Evolutionary conservation across 2,113 vertebrate genomes (phyloP).

Genomic region (Hippocampus mohnikei): DNA sequence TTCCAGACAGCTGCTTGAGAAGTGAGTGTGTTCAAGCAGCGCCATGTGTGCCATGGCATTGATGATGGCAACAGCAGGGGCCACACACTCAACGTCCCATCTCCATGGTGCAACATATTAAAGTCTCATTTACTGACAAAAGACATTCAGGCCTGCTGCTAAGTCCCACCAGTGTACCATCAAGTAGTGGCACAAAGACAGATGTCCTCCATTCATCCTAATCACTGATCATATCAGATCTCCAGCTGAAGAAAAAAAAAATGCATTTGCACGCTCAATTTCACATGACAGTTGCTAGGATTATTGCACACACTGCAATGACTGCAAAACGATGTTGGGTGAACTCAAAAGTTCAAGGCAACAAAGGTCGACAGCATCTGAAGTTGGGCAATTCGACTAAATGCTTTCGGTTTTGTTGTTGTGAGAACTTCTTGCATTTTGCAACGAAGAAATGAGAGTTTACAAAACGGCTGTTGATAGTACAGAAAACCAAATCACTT

Average conservation of each 20-base stretch:
- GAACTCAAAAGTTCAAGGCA: no score
- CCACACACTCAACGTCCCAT: slow-evolving; percentile 62
- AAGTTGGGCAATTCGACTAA: no score
- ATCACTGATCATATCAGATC: slow-evolving; percentile 40
- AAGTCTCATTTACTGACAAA: slow-evolving; percentile 74
- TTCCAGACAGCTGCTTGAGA: slow-evolving; percentile 36
- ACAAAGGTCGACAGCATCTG: no score
- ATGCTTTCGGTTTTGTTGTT: no score
- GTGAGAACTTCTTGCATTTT: no score
- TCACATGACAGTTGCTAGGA: background rate
- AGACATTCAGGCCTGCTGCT: slow-evolving; percentile 66
- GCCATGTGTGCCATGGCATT: slow-evolving; percentile 55
- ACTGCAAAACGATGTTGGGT: no score
- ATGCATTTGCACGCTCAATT: background rate
- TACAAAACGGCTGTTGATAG: no score
- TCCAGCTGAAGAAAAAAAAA: slow-evolving; percentile 5
- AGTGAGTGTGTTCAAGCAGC: slow-evolving; percentile 44
- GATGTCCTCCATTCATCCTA: slow-evolving; percentile 48
- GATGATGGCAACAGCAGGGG: slow-evolving; percentile 64
- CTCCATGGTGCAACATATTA: slow-evolving; percentile 72
- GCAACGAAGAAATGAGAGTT: no score
- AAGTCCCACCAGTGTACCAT: slow-evolving; percentile 56
- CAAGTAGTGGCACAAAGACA: slow-evolving; percentile 55
- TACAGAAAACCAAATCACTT: no score
- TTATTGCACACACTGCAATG: background rate